These are phyloP conservation scores for Nasonia longicornis DNA, from an alignment of 1,140 invertebrate genomes.

Conservation along the genomic window DNA sequence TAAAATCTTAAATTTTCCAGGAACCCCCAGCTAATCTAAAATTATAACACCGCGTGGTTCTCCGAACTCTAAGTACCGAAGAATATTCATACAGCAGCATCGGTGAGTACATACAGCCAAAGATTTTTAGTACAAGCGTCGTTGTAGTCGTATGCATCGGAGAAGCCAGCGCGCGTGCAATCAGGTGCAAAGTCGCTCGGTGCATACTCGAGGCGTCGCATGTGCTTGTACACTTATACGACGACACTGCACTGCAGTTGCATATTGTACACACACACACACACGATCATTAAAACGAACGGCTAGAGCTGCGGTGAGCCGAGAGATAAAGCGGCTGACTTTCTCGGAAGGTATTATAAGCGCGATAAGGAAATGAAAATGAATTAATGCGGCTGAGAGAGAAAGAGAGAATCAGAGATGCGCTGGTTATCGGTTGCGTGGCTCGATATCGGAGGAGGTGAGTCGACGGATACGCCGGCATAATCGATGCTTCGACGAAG, in stretches of 20 bases:
- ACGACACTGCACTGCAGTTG: not conserved
- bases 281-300: slow-evolving; percentile 1
- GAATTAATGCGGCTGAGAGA: not conserved
- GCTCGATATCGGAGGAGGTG: not conserved
- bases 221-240: slow-evolving; percentile 47
- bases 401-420: slow-evolving; percentile 9
- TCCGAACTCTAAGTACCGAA: no score
- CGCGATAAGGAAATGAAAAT: not conserved
- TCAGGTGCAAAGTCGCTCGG: slow-evolving; percentile 54
- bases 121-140: not conserved
- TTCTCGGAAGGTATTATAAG: slow-evolving; percentile 21
- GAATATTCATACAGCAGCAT: no score
- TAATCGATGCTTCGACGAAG: not conserved
- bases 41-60: no score
- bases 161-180: slow-evolving; percentile 36
- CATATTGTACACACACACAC: not conserved
- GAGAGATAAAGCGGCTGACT: not conserved
- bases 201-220: slow-evolving; percentile 48
- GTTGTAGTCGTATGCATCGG: not conserved
- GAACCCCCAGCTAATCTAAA: no score
- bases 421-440: not conserved
- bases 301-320: not conserved
- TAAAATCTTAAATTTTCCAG: no score
- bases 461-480: not conserved
- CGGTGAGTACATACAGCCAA: no score